These are phyloP conservation scores for Cryptoblepharus egeriae DNA, from an alignment of 2,797 vertebrate genomes.

Conservation along the genomic window DNA sequence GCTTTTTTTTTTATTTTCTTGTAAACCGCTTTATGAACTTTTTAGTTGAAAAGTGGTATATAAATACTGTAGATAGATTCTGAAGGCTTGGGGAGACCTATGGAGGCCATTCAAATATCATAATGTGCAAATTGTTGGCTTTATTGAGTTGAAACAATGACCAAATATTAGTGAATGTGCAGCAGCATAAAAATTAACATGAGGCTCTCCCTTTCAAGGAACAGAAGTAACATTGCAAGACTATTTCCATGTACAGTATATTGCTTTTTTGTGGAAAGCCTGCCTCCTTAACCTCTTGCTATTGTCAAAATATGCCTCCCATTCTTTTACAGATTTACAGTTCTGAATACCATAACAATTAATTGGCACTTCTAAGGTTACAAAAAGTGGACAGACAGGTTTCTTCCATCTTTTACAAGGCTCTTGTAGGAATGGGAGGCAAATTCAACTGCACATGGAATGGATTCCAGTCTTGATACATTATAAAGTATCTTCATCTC, in stretches of 20 bases:
- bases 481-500: background rate
- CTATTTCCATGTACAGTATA: background rate
- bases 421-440: background rate
- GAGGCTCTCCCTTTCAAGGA: background rate
- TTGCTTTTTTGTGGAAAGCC: background rate
- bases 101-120: background rate
- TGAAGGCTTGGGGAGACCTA: too few relatives aligned
- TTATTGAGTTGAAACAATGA: background rate
- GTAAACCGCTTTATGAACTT: too few relatives aligned
- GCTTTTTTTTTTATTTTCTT: too few relatives aligned
- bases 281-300: background rate
- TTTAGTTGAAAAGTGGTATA: background rate
- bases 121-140: background rate
- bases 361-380: conserved; percentile 30
- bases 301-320: background rate
- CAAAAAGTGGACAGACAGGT: background rate
- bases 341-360: conserved; percentile 23
- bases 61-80: too few relatives aligned
- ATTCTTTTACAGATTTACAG: background rate
- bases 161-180: background rate
- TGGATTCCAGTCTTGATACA: background rate
- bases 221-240: background rate
- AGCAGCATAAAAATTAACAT: background rate
- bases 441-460: background rate
- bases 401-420: background rate